phyloP scores from a whole-genome alignment of 2,797 vertebrate species.

The Chaunax sp. region DNA sequence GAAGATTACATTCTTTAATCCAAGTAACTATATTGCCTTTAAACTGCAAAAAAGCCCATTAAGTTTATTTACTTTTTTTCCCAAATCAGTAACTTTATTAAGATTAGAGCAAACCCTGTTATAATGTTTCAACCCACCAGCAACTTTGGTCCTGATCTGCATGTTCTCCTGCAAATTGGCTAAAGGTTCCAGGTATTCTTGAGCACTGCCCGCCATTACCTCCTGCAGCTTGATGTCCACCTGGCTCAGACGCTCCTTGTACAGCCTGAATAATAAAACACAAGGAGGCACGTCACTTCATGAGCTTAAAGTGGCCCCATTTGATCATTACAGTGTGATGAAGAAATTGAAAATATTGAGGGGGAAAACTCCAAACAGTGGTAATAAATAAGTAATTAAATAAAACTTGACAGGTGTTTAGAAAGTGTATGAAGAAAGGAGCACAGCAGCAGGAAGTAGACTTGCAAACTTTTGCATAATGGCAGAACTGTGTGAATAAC shows the following conservation, averaged over 20 bases:
- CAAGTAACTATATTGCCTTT: background rate
- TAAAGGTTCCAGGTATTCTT: slow-evolving; percentile 97
- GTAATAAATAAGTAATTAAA: no score
- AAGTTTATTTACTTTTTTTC: no score
- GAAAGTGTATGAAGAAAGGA: no score
- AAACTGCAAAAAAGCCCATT: background rate
- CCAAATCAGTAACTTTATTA: no score
- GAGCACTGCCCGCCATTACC: slow-evolving; percentile 96
- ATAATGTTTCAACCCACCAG: slow-evolving; percentile 82
- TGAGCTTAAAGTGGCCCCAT: background rate
- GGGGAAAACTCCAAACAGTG: background rate
- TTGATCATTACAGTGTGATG: background rate
- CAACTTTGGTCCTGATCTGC: slow-evolving; percentile 99
- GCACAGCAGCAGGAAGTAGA: background rate
- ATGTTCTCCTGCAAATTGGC: slow-evolving; percentile 99
- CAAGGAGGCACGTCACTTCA: background rate
- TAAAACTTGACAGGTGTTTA: no score
- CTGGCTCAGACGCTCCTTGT: slow-evolving; percentile 97
- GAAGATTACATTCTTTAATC: background rate
- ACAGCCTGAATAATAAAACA: slow-evolving; percentile 85
- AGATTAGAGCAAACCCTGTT: background rate
- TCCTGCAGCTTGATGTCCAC: slow-evolving; percentile 98
- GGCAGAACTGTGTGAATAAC: no score
- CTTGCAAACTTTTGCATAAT: no score
- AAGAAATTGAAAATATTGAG: background rate